A percentile compares a stretch with the other conserved stretches of the same genome.
Evolutionary conservation across 2,113 vertebrate species (phyloP).

Genomic region (Podarcis muralis): DNA sequence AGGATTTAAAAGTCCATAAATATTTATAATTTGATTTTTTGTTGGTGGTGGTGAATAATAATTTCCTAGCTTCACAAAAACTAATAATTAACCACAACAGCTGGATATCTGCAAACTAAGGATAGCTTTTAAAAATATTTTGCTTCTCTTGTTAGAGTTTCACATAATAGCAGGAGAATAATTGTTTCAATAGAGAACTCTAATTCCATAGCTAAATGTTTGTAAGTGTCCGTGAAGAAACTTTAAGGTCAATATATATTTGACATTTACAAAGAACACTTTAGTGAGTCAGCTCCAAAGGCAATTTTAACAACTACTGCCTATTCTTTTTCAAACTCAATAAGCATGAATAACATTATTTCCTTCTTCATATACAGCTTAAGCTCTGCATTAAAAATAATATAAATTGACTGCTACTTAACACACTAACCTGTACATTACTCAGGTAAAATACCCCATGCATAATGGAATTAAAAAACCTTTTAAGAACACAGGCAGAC

Average conservation of each 20-base stretch:
- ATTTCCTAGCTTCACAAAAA: neutral
- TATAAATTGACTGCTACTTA: slow-evolving; percentile 71
- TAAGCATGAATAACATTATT: slow-evolving; percentile 25
- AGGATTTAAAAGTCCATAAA: neutral
- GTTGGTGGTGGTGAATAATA: neutral
- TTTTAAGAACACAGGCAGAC: slow-evolving; percentile 74
- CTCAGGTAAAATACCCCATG: slow-evolving; percentile 66
- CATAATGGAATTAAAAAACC: slow-evolving; percentile 75
- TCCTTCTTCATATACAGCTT: slow-evolving; percentile 31
- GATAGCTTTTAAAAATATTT: slow-evolving; percentile 1
- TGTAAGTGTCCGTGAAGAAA: slow-evolving; percentile 3
- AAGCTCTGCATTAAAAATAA: slow-evolving; percentile 54
- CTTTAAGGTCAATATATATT: slow-evolving; percentile 17
- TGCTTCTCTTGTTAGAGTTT: slow-evolving; percentile 1
- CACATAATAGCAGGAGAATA: neutral
- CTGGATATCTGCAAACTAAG: neutral
- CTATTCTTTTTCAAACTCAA: slow-evolving; percentile 34
- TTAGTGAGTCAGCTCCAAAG: slow-evolving; percentile 35
- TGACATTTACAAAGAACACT: slow-evolving; percentile 22
- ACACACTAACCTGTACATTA: slow-evolving; percentile 66
- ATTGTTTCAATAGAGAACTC: slow-evolving; percentile 10
- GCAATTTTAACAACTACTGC: slow-evolving; percentile 32
- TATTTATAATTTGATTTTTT: neutral
- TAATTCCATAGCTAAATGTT: slow-evolving; percentile 17
- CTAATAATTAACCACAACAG: neutral